phyloP scores from a whole-genome alignment of 2,797 vertebrate genomes.

The Syngnathus acus region DNA sequence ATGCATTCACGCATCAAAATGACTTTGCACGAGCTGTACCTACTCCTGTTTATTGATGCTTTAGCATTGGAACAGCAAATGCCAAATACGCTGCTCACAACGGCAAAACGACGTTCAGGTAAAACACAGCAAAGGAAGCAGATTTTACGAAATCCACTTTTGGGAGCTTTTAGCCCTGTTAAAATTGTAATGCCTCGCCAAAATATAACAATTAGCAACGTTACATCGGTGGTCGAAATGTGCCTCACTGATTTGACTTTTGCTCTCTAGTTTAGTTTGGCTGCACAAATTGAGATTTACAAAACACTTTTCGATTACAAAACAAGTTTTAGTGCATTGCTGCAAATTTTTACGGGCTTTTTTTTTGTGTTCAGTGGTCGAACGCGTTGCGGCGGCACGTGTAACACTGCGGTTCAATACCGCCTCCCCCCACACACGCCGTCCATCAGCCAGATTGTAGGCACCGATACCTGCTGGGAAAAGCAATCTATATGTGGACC shows the following conservation, averaged over 20 bases:
- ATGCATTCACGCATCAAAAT: conserved; percentile 30
- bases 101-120: background rate
- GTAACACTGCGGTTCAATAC: conserved; percentile 52
- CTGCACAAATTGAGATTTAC: background rate
- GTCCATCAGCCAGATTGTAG: conserved; percentile 61
- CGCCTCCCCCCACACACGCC: conserved; percentile 30
- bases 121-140: too few relatives aligned
- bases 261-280: background rate
- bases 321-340: background rate
- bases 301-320: background rate
- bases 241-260: background rate
- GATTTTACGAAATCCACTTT: too few relatives aligned
- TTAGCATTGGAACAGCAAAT: background rate
- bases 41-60: conserved; percentile 16
- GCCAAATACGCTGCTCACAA: background rate
- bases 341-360: background rate
- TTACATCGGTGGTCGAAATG: too few relatives aligned
- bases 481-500: conserved; percentile 70
- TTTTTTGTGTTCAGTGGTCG: conserved; percentile 51
- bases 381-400: conserved; percentile 54
- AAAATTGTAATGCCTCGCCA: too few relatives aligned
- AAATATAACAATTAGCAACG: too few relatives aligned
- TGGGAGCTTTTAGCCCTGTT: too few relatives aligned
- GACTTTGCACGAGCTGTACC: background rate
- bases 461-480: conserved; percentile 63